Evolutionary conservation across 2,113 vertebrate genomes (phyloP), one percentile per base, ranked within the genome.

Genomic region (Pristiophorus japonicus): DNA sequence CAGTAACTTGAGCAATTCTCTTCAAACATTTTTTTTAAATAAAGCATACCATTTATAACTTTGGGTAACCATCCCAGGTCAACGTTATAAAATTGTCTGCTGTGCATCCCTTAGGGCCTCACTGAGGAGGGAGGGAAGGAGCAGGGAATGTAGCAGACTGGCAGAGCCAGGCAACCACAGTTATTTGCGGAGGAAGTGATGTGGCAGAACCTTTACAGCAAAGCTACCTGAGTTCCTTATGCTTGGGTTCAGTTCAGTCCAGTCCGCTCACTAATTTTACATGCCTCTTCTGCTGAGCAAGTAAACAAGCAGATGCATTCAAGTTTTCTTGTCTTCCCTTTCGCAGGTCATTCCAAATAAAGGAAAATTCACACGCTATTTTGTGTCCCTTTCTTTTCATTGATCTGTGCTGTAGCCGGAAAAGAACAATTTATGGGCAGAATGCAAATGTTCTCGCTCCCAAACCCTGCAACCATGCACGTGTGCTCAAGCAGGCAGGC

Each of bases 1-100:
- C 20, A 67, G n/a, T 94, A 94, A 94, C 34, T 62, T 91, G 87
- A 91, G 38, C 38, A 81, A 18, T 81, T 81, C 78, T 91, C 14
- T 62, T 59, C 0, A 93, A 22, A 63, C 4, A 63, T 38, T 45
- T 42, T 65, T 27, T 34, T 34, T 4, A 42, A 12, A 55, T 7
- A 27, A 75, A 75, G 70, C 70, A 75, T 34, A 75, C 34, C 70
- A 30, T 75, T 30, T 90, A 59, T 90, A 90, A 90, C 27, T 59
- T 14, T 94, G n/a, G 51, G 59, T 38, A 67, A 67, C 12, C 62
- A 90, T 93, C n/a, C 12, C 55, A 65, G 62, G 16, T 67, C n/a
- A 27, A 18, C 34, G 27, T 70, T 65, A n/a, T n/a, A 45, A 67
- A 42, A 93, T 67, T 91, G 63, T 94, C 63, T 38, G 67, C 24